Evolutionary conservation across 2,797 vertebrate species (phyloP), one percentile per base, ranked within the genome.

Genomic region (Podargus strigoides): DNA sequence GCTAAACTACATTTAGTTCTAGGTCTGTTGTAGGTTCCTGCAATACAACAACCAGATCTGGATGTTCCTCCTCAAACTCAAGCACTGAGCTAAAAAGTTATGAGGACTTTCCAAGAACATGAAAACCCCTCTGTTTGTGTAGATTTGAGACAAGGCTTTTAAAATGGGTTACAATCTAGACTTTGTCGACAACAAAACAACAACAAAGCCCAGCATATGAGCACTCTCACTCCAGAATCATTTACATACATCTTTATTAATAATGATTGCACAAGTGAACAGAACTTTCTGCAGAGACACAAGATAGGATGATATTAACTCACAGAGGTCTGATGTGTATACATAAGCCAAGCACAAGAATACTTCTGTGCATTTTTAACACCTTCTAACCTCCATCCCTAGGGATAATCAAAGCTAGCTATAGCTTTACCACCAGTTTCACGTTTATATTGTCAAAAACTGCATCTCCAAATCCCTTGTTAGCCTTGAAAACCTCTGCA

Each of bases 221-320:
- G 34, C 27, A 85, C 32, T 56, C 41, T 47, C 32, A 62, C 13
- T 0, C 20, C 47, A 76, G 46, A 79, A 85, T 80, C 5, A 47
- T 72, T 90, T 59, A 78, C 12, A 52, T 89, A 60, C 8, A 58
- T 37, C 26, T 97, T 97, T 94, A 95, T 96, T 97, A 78, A 66
- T 59, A 63, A 36, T 55, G 37, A 52, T 63, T 76, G 52, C 63
- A 92, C 52, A 89, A 64, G 12, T 34, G 30, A 74, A 76, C 64
- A 91, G 52, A 58, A 75, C 42, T 87, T 94, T 76, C 59, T 72
- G n/a, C 30, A 34, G 50, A 47, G 37, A 73, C 53, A 62, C 8
- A 58, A 39, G 41, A 36, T 28, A 20, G 46, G 19, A 75, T 53
- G 52, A 63, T 39, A 62, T 16, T 46, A 85, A 77, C 17, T 78